A percentile compares a stretch with the other conserved stretches of the same genome.
Conservation (phyloP, 2,113 vertebrate genomes). For the Lepus americanus region DNA sequence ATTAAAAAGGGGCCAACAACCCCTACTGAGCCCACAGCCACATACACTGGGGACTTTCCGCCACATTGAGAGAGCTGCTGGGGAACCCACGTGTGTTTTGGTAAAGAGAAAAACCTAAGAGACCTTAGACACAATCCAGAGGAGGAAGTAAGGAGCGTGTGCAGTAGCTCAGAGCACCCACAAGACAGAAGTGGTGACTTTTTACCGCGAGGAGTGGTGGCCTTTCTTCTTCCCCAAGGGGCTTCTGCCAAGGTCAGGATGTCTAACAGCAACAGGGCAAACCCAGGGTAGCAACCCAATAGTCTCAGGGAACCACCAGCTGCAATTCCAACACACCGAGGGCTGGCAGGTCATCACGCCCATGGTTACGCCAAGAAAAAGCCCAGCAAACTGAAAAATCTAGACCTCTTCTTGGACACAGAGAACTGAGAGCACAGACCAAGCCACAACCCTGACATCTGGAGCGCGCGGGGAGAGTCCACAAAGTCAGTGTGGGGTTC, state of each 20-base stretch:
- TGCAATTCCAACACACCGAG: background rate
- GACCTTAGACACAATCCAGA: background rate
- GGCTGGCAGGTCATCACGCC: background rate
- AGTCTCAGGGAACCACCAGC: background rate
- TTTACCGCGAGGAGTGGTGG: background rate
- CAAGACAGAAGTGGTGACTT: background rate
- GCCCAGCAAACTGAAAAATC: background rate
- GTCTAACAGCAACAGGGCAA: background rate
- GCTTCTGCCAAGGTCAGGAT: background rate
- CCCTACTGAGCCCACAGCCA: background rate
- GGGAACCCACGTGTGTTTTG: background rate
- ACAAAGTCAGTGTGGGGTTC: background rate
- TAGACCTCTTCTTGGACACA: background rate
- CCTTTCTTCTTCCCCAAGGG: background rate
- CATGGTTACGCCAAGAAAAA: background rate
- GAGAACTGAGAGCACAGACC: background rate
- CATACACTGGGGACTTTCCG: too few relatives aligned
- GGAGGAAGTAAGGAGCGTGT: background rate
- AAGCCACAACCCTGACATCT: background rate
- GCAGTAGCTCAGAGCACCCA: background rate
- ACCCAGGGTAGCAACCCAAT: background rate
- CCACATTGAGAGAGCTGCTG: background rate
- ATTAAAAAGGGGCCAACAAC: background rate
- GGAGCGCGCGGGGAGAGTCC: background rate
- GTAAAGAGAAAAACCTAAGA: background rate